Conservation (phyloP, 1,140 invertebrate genomes). For the Euglossa dilemma region DNA sequence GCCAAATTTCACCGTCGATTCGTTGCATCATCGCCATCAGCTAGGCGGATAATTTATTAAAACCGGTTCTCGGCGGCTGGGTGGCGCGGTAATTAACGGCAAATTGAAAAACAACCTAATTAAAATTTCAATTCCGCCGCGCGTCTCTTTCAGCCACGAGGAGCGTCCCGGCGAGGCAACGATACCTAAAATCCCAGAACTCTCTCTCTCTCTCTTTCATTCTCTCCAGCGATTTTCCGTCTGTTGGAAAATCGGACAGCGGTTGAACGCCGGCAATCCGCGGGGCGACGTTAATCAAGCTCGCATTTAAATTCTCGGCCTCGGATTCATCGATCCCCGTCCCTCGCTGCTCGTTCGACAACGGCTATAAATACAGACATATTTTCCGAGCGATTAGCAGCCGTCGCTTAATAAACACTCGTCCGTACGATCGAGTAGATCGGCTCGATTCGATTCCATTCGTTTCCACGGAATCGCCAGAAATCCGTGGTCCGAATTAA, state of each 20-base stretch:
- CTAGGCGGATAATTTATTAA: conserved; percentile 2
- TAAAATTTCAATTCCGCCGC: conserved; percentile 21
- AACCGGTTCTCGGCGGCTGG: background rate
- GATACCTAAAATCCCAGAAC: background rate
- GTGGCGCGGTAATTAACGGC: background rate
- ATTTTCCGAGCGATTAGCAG: conserved; percentile 43
- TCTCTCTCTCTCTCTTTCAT: background rate
- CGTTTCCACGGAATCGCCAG: conserved; percentile 5
- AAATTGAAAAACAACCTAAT: conserved; percentile 31
- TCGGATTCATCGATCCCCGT: conserved; percentile 8
- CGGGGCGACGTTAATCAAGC: conserved; percentile 17
- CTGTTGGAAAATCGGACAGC: conserved; percentile 4
- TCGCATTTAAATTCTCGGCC: conserved; percentile 18
- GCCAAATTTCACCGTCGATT: background rate
- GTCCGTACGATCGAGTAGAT: background rate
- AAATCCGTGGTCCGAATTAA: conserved; percentile 26
- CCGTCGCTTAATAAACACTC: conserved; percentile 25
- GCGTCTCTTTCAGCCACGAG: background rate
- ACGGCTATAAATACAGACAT: conserved; percentile 14
- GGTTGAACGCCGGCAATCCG: background rate
- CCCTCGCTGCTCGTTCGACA: background rate
- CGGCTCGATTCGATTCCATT: conserved; percentile 3
- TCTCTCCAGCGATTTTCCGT: background rate
- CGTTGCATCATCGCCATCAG: too few species aligned
- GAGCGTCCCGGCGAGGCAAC: background rate